Evolutionary conservation across 2,888 invertebrate genomes (phyloP).

Genomic region (Stramonita haemastoma): DNA sequence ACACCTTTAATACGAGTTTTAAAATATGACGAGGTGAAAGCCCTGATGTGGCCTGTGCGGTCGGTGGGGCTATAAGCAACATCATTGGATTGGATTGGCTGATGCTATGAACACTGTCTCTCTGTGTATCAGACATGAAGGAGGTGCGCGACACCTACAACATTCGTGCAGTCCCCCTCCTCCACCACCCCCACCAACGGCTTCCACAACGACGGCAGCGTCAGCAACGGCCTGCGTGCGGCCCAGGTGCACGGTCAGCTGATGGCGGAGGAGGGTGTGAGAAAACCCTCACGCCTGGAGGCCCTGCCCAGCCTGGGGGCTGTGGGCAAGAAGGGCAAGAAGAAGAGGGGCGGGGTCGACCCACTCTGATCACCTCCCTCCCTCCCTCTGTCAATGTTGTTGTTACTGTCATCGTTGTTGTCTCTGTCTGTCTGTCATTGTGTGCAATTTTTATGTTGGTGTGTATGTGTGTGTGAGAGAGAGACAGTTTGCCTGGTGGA

Average conservation of each 20-base stretch:
- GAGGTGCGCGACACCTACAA: constrained; percentile 61
- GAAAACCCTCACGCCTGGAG: constrained; percentile 78
- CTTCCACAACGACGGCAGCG: constrained; percentile 56
- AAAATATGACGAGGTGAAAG: too few species aligned
- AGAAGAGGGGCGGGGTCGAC: constrained; percentile 58
- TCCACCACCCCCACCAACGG: constrained; percentile 47
- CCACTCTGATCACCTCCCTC: constrained; percentile 40
- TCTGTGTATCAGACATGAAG: constrained; percentile 59
- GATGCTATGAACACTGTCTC: too few species aligned
- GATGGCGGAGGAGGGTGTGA: constrained; percentile 67
- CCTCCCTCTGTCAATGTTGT: not conserved
- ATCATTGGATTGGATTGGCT: too few species aligned
- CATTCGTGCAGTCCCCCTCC: constrained; percentile 35
- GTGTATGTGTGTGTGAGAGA: not conserved
- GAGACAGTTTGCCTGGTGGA: too few species aligned
- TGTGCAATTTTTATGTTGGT: not conserved
- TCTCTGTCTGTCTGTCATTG: too few species aligned
- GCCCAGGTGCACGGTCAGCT: constrained; percentile 73
- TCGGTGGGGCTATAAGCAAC: too few species aligned
- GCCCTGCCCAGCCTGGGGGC: constrained; percentile 74
- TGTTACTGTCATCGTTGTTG: not conserved
- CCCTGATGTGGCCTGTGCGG: too few species aligned
- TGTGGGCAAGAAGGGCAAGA: constrained; percentile 58
- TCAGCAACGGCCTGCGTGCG: constrained; percentile 69
- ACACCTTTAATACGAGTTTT: too few species aligned